Percentiles rank a stretch among this genome's conserved stretches.
Evolutionary conservation across 1,140 invertebrate genomes (phyloP).

Genomic region (Anoplolepis gracilipes): DNA sequence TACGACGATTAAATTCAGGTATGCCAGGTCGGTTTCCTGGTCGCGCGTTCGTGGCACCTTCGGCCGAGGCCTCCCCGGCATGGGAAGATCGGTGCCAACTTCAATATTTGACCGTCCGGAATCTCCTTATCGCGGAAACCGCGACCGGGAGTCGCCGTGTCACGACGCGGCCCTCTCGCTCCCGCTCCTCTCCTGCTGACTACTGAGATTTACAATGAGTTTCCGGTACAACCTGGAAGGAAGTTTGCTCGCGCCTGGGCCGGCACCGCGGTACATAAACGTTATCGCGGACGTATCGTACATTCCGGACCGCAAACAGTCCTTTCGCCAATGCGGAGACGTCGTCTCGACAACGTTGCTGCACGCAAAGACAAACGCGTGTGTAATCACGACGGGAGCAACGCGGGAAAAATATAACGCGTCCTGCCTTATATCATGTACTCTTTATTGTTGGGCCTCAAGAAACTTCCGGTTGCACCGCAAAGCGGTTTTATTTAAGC

Average conservation of each 20-base stretch:
- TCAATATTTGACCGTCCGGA: constrained; percentile 82
- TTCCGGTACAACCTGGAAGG: constrained; percentile 83
- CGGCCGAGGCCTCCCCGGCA: constrained; percentile 27
- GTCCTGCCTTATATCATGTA: constrained; percentile 16
- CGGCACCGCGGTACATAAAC: constrained; percentile 74
- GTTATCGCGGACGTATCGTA: constrained; percentile 78
- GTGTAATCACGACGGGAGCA: constrained; percentile 18
- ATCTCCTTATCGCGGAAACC: constrained; percentile 78
- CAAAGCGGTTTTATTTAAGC: constrained; percentile 1
- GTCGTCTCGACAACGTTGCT: constrained; percentile 22
- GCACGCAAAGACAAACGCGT: constrained; percentile 58
- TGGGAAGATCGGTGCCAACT: constrained; percentile 79
- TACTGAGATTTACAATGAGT: constrained; percentile 84
- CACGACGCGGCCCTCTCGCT: constrained; percentile 58
- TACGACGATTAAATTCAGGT: constrained; percentile 71
- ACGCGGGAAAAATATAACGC: constrained; percentile 49
- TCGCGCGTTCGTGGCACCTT: constrained; percentile 74
- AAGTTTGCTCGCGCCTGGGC: constrained; percentile 82
- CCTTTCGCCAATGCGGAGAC: constrained; percentile 74
- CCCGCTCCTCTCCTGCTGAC: constrained; percentile 77
- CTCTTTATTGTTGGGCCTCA: background rate
- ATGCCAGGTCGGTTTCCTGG: constrained; percentile 68
- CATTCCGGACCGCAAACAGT: constrained; percentile 76
- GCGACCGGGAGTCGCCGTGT: constrained; percentile 24
- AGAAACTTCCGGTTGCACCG: background rate